A percentile compares a stretch with the other conserved stretches of the same genome.
Evolutionary conservation across 1,140 invertebrate genomes (phyloP).

Genomic region (Brachionus koreanus): DNA sequence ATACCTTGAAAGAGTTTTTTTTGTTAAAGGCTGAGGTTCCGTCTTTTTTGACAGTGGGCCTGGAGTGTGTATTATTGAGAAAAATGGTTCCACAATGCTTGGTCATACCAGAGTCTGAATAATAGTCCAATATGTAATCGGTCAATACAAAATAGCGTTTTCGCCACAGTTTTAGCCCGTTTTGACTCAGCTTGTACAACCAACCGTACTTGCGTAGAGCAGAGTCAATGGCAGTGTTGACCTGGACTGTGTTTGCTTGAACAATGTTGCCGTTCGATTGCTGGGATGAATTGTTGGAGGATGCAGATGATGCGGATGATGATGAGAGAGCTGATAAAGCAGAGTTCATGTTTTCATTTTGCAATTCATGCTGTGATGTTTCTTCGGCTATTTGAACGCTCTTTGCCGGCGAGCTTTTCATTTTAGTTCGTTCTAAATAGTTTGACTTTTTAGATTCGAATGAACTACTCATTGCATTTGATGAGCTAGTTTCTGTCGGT

Average conservation of each 20-base stretch:
- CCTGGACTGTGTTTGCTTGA: conserved; percentile 1
- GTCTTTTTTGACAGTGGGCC: conserved; percentile 34
- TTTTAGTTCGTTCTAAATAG: background rate
- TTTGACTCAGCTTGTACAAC: conserved; percentile 30
- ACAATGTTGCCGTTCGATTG: conserved; percentile 4
- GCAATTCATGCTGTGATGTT: background rate
- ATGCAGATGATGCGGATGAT: background rate
- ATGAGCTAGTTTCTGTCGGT: background rate
- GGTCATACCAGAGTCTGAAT: conserved; percentile 29
- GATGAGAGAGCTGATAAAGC: background rate
- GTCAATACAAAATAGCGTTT: conserved; percentile 40
- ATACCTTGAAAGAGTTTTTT: conserved; percentile 38
- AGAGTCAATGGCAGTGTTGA: conserved; percentile 31
- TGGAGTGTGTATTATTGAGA: conserved; percentile 41
- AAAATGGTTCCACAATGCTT: conserved; percentile 43
- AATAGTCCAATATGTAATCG: conserved; percentile 42
- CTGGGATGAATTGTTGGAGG: conserved; percentile 4
- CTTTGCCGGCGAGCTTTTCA: conserved; percentile 16
- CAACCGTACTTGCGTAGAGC: conserved; percentile 37
- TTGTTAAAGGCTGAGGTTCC: conserved; percentile 15
- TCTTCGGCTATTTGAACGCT: background rate
- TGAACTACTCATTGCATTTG: background rate
- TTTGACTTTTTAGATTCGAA: background rate
- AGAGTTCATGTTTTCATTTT: background rate
- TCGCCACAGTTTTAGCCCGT: conserved; percentile 35